A percentile compares a stretch with the other conserved stretches of the same genome.
These are phyloP conservation scores for Chiloscyllium punctatum DNA, from an alignment of 2,797 vertebrate genomes.

Conservation along the genomic window DNA sequence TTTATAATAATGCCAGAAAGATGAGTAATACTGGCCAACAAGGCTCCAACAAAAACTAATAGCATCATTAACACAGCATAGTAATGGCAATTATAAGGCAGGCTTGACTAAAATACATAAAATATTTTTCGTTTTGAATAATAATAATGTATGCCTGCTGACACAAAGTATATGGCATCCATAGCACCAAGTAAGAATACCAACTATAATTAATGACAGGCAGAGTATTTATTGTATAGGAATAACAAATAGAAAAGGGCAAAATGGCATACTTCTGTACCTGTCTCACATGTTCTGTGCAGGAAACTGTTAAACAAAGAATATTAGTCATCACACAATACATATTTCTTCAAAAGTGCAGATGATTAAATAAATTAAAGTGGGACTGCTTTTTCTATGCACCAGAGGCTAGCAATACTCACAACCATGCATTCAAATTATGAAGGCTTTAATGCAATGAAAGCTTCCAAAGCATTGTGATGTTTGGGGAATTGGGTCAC, in stretches of 20 bases:
- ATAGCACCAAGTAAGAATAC: background rate
- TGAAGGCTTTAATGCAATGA: background rate
- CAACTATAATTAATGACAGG: background rate
- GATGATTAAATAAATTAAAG: background rate
- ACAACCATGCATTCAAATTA: background rate
- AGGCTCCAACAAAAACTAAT: background rate
- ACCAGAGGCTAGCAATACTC: background rate
- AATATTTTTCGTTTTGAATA: background rate
- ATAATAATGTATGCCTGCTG: background rate
- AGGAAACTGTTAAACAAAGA: background rate
- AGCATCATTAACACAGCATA: background rate
- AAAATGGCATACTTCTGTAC: too few species aligned
- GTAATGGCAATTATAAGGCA: background rate
- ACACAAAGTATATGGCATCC: background rate
- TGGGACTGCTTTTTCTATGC: background rate
- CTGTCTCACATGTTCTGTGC: background rate
- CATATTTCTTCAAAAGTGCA: background rate
- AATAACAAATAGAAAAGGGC: too few species aligned
- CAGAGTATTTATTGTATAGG: background rate
- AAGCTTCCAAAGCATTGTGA: background rate
- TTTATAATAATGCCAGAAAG: background rate
- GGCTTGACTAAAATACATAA: background rate
- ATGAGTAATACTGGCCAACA: background rate
- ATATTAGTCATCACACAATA: background rate
- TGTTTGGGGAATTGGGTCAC: background rate